These are phyloP conservation scores for Elymnias hypermnestra DNA, from an alignment of 1,140 invertebrate species.

Conservation along the genomic window DNA sequence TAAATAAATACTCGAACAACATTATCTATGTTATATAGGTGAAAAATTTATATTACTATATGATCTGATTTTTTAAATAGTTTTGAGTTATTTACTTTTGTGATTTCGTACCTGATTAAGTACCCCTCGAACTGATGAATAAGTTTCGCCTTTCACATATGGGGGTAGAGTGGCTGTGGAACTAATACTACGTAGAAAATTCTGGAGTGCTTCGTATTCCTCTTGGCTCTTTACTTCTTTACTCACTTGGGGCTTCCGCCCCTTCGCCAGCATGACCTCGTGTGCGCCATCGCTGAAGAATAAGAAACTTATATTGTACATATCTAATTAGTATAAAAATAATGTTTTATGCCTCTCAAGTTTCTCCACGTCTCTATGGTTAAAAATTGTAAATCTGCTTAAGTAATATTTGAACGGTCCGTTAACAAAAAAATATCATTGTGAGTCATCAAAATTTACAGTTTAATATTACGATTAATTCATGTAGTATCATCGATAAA, in stretches of 20 bases:
- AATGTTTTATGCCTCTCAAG: no score
- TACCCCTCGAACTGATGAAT: constrained; percentile 60
- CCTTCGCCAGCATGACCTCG: constrained; percentile 56
- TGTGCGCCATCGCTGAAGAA: constrained; percentile 63
- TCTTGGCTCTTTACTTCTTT: constrained; percentile 43
- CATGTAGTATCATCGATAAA: background rate
- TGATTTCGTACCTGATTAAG: constrained; percentile 69
- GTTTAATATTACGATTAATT: constrained; percentile 1
- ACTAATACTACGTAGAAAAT: constrained; percentile 68
- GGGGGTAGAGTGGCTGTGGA: constrained; percentile 69
- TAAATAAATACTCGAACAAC: no score
- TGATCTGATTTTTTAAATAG: no score
- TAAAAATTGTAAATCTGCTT: no score
- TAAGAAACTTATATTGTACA: background rate
- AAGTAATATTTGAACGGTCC: background rate
- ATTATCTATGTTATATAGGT: no score
- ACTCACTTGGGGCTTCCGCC: constrained; percentile 34
- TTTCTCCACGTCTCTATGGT: no score
- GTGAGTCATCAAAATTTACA: background rate
- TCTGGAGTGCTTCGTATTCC: constrained; percentile 68
- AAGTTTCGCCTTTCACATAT: constrained; percentile 64
- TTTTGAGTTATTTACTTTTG: no score
- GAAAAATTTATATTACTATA: no score
- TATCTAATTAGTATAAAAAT: background rate
- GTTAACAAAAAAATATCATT: background rate